Evolutionary conservation across 2,888 invertebrate genomes (phyloP), one percentile per base, ranked within the genome.

Genomic region (Hyppa rectilinea): DNA sequence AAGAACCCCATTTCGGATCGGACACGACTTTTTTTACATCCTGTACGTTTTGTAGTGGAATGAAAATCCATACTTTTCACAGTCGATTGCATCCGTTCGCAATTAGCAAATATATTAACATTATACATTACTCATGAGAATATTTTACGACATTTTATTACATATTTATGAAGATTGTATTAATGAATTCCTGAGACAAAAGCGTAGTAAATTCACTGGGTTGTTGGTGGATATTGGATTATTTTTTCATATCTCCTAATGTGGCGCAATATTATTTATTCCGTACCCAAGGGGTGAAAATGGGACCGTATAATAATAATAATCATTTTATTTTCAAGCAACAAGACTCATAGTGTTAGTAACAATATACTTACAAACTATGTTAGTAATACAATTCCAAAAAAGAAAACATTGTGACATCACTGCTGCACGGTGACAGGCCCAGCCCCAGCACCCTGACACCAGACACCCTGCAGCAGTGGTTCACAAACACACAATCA

Each of bases 161-260:
- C 74, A 64, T 82, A 83, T 85, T 78, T 86, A 87, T 87, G 85
- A 81, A 83, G 81, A 86, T 87, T 68, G 61, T 86, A 87, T 87
- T 87, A 85, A 86, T 87, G 80, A 81, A 85, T 86, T 85, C 83
- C 64, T n/a, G 71, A 75, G 75, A 79, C 81, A 80, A 80, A 83
- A 61, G 82, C 78, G 63, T 83, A 73, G n/a, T n/a, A n/a, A n/a
- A 82, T 84, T 75, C 67, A 82, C 71, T 72, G 68, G 49, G 52
- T 69, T 74, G 70, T 70, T 71, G 62, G 61, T 62, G 64, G 70
- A 82, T 86, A 86, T 83, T 82, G 77, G 59, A 75, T 72, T 77
- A n/a, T n/a, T 86, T 67, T 81, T 83, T 68, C 63, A 72, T 72
- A 60, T 66, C 53, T 65, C 75, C 36, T 58, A 43, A 72, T 64